phyloP scores from a whole-genome alignment of 1,140 invertebrate genomes.

The Lepidostoma basale region DNA sequence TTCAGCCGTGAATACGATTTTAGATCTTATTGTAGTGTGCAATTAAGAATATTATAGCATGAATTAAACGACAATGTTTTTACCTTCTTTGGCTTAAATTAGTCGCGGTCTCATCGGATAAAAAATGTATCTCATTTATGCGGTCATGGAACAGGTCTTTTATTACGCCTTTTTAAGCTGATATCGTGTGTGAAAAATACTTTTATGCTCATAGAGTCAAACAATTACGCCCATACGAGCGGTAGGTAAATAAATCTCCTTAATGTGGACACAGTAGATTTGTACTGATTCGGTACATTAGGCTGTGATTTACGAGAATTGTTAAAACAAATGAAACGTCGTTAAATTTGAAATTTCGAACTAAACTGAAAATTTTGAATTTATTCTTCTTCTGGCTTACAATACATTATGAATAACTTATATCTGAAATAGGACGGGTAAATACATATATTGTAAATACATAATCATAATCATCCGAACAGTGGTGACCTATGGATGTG shows the following conservation, averaged over 20 bases:
- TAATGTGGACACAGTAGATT: background rate
- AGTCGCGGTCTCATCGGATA: background rate
- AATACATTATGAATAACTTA: too few relatives aligned
- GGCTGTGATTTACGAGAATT: background rate
- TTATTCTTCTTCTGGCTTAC: too few relatives aligned
- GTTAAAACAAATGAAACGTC: background rate
- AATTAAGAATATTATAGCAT: slow-evolving; percentile 31
- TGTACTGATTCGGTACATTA: background rate
- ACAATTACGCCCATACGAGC: background rate
- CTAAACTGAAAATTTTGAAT: too few relatives aligned
- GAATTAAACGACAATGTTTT: slow-evolving; percentile 12
- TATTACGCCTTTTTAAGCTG: slow-evolving; percentile 7
- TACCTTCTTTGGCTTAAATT: slow-evolving; percentile 20
- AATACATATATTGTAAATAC: too few relatives aligned
- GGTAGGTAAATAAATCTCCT: background rate
- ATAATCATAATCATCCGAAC: too few relatives aligned
- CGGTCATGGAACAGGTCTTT: background rate
- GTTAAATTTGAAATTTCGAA: too few relatives aligned
- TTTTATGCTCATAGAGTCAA: background rate
- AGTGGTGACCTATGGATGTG: too few relatives aligned
- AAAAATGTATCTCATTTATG: slow-evolving; percentile 20
- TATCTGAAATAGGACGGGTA: too few relatives aligned
- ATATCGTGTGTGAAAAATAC: background rate
- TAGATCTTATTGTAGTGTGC: slow-evolving; percentile 27
- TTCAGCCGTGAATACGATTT: slow-evolving; percentile 24